Conservation (phyloP, 2,888 invertebrate genomes). For the Diplazon laetatorius region DNA sequence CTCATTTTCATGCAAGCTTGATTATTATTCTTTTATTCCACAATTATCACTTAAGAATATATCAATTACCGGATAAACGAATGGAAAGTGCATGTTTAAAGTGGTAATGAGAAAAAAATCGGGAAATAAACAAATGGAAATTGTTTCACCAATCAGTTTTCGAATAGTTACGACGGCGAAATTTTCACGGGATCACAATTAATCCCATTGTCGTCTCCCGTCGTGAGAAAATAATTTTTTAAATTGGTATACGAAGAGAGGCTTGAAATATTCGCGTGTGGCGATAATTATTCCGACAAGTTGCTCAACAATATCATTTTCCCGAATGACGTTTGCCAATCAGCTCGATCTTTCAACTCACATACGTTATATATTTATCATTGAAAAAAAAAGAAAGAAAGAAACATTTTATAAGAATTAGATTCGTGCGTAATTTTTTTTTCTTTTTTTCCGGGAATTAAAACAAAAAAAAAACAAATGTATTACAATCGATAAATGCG, state of each 20-base stretch:
- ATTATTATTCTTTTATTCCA: not conserved
- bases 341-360: conserved; percentile 6
- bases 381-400: no score
- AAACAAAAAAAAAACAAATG: not conserved
- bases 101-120: no score
- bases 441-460: conserved; percentile 16
- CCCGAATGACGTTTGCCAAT: conserved; percentile 3
- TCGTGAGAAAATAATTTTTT: conserved; percentile 23
- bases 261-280: not conserved
- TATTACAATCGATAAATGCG: conserved; percentile 27
- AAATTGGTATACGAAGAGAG: conserved; percentile 21
- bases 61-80: not conserved
- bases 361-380: no score
- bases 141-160: no score
- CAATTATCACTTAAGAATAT: not conserved
- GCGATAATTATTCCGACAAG: conserved; percentile 54
- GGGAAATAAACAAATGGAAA: no score
- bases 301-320: conserved; percentile 55
- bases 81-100: not conserved
- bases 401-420: conserved; percentile 1
- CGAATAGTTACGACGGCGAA: no score
- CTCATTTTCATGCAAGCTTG: not conserved
- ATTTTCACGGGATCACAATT: no score
- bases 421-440: conserved; percentile 12
- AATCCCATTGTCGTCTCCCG: not conserved